Evolutionary conservation across 2,113 vertebrate species (phyloP).

Genomic region (Entomyzon cyanotis): DNA sequence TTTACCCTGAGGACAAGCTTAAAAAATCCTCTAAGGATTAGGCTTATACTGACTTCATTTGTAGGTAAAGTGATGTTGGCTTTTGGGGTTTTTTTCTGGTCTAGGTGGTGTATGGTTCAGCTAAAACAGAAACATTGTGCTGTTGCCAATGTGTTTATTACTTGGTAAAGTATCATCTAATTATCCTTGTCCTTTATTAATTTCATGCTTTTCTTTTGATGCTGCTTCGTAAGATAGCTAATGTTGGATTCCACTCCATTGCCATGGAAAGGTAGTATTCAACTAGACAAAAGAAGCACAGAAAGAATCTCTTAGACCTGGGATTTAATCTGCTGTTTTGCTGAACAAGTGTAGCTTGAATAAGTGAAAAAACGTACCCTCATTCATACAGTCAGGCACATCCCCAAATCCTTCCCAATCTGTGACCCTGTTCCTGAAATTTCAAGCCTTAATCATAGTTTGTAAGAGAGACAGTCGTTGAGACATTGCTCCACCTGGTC

Average conservation of each 20-base stretch:
- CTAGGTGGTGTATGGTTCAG: neutral
- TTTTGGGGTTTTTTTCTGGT: neutral
- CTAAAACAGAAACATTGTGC: neutral
- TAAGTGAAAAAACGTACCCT: neutral
- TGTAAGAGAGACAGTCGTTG: neutral
- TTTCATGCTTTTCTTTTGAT: neutral
- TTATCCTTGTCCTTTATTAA: neutral
- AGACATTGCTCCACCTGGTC: neutral
- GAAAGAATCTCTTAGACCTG: neutral
- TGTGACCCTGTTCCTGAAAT: neutral
- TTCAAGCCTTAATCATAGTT: neutral
- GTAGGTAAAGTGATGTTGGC: neutral
- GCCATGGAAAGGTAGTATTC: neutral
- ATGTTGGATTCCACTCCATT: neutral
- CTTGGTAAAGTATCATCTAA: neutral
- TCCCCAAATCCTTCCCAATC: neutral
- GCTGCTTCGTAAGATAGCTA: neutral
- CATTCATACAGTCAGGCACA: neutral
- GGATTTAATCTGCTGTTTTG: neutral
- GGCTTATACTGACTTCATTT: neutral
- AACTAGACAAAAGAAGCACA: neutral
- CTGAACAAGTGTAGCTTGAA: neutral
- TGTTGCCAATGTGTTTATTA: neutral
- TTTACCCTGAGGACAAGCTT: constrained; percentile 31
- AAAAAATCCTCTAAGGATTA: neutral